phyloP scores from a whole-genome alignment of 2,888 invertebrate species.

The Alentia gelatinosa region DNA sequence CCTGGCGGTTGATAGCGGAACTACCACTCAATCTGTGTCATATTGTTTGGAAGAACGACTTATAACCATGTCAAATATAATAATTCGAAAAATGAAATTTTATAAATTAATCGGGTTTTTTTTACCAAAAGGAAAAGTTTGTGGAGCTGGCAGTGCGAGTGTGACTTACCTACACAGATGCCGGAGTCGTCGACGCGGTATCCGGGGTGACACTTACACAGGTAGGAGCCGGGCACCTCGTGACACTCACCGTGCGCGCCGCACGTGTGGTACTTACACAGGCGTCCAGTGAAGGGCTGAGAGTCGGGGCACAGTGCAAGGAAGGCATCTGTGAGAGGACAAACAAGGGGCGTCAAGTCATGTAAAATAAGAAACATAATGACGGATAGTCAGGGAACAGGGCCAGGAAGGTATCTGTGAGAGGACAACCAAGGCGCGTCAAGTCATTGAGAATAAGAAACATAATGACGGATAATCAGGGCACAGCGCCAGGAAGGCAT shows the following conservation, averaged over 20 bases:
- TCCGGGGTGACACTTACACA: conserved; percentile 90
- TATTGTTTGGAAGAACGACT: too few relatives aligned
- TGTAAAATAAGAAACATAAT: too few relatives aligned
- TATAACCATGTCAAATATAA: too few relatives aligned
- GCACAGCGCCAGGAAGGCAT: conserved; percentile 69
- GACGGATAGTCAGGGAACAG: conserved; percentile 63
- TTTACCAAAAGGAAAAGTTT: too few relatives aligned
- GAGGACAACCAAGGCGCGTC: background rate
- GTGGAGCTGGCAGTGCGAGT: too few relatives aligned
- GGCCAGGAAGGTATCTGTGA: conserved; percentile 68
- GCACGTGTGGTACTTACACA: conserved; percentile 67
- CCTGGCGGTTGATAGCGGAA: too few relatives aligned
- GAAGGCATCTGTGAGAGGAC: conserved; percentile 67
- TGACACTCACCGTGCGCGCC: conserved; percentile 79
- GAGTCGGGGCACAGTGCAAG: conserved; percentile 65
- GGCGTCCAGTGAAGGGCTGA: background rate
- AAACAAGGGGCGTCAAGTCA: too few relatives aligned
- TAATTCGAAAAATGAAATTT: too few relatives aligned
- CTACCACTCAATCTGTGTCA: too few relatives aligned
- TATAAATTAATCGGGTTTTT: too few relatives aligned
- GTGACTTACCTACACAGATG: background rate
- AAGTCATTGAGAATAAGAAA: too few relatives aligned
- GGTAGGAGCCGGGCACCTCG: conserved; percentile 80
- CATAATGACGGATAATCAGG: background rate
- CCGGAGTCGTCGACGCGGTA: conserved; percentile 81